Evolutionary conservation across 2,888 invertebrate genomes (phyloP).

Genomic region (Drosophila prolongata): DNA sequence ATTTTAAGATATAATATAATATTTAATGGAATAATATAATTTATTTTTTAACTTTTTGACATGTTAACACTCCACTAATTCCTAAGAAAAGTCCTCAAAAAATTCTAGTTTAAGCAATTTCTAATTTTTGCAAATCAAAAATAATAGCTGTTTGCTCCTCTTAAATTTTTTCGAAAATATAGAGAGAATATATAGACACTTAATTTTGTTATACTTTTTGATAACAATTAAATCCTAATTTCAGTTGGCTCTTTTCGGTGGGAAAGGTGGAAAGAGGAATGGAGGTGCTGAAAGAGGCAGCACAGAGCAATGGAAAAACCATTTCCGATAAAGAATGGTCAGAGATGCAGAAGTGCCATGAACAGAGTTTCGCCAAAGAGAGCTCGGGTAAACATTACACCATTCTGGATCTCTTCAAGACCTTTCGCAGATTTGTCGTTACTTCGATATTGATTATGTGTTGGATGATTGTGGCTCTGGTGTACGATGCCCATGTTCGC

Average conservation of each 20-base stretch:
- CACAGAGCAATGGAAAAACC: constrained; percentile 89
- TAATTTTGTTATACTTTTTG: too few relatives aligned
- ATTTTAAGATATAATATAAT: too few relatives aligned
- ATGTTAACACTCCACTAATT: too few relatives aligned
- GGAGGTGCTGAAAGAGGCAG: constrained; percentile 90
- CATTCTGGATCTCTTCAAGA: constrained; percentile 90
- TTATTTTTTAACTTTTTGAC: too few relatives aligned
- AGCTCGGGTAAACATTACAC: constrained; percentile 88
- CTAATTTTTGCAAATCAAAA: too few relatives aligned
- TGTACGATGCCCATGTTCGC: constrained; percentile 94
- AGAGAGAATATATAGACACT: too few relatives aligned
- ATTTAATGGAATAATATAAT: too few relatives aligned
- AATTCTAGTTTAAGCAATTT: too few relatives aligned
- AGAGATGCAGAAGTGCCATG: constrained; percentile 87
- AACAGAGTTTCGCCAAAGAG: constrained; percentile 88
- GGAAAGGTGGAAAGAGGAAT: constrained; percentile 91
- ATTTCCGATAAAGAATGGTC: constrained; percentile 89
- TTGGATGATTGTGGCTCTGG: constrained; percentile 93
- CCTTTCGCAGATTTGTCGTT: constrained; percentile 89
- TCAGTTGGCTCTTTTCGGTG: constrained; percentile 93
- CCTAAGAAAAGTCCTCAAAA: too few relatives aligned
- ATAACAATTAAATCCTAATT: background rate
- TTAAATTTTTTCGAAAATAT: too few relatives aligned
- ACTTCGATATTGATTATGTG: constrained; percentile 88
- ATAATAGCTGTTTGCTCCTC: too few relatives aligned